Percentiles rank a stretch among this genome's conserved stretches.
Conservation (phyloP, 2,797 vertebrate species). For the Rhynchotus rufescens region DNA sequence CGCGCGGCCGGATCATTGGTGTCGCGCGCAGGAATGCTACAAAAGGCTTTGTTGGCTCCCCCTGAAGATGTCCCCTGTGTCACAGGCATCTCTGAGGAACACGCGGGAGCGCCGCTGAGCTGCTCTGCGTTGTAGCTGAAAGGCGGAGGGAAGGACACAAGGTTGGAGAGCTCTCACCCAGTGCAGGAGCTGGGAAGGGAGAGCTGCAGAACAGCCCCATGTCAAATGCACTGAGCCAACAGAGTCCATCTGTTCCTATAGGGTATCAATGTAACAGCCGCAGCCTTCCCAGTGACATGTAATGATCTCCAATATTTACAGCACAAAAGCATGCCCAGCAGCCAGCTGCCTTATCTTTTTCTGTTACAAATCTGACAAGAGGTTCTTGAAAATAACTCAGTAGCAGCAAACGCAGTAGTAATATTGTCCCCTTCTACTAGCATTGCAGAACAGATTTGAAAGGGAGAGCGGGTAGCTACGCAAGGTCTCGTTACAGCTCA, state of each 20-base stretch:
- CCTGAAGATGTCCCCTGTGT: not conserved
- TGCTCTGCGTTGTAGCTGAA: not conserved
- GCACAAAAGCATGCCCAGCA: not conserved
- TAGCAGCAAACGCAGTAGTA: constrained; percentile 14
- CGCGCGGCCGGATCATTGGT: not conserved
- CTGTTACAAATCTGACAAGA: constrained; percentile 22
- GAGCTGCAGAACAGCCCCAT: not conserved
- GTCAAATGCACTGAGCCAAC: not conserved
- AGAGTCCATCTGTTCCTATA: not conserved
- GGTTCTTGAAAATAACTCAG: constrained; percentile 33
- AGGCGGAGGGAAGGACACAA: not conserved
- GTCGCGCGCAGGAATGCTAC: not conserved
- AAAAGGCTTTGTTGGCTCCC: not conserved
- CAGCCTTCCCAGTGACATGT: constrained; percentile 26
- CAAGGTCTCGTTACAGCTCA: constrained; percentile 1
- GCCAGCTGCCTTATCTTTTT: constrained; percentile 27
- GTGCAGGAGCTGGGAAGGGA: not conserved
- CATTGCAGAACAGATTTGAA: not conserved
- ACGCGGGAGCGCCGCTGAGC: not conserved
- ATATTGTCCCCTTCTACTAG: not conserved
- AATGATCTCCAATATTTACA: constrained; percentile 20
- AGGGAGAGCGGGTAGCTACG: not conserved
- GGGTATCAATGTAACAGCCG: not conserved
- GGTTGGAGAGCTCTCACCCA: not conserved
- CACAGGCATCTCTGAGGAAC: not conserved